Evolutionary conservation across 2,888 invertebrate species (phyloP).

Genomic region (Eupelmus urozonus): DNA sequence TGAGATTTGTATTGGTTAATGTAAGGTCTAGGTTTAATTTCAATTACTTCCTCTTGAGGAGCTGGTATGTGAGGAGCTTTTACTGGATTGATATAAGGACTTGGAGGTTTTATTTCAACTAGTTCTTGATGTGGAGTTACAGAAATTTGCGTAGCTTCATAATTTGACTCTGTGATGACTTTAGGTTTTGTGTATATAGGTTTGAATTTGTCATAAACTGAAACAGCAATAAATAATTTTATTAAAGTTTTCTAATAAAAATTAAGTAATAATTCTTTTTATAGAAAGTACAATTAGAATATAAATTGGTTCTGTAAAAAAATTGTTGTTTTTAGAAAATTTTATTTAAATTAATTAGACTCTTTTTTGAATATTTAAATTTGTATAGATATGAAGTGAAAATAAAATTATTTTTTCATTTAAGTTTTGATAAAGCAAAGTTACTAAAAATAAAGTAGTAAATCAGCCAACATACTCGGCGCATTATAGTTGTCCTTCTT

Average conservation of each 20-base stretch:
- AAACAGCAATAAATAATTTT: not conserved
- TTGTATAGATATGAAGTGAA: no score
- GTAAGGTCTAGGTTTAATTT: slow-evolving; percentile 40
- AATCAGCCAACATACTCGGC: no score
- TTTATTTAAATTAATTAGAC: no score
- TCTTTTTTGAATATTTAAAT: no score
- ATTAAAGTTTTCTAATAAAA: no score
- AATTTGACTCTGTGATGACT: slow-evolving; percentile 71
- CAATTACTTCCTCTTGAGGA: slow-evolving; percentile 22
- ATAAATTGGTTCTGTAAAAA: no score
- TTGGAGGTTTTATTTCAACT: slow-evolving; percentile 11
- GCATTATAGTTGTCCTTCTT: slow-evolving; percentile 75
- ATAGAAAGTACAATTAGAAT: no score
- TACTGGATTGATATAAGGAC: slow-evolving; percentile 14
- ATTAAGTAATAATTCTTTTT: no score
- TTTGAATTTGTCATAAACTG: slow-evolving; percentile 59
- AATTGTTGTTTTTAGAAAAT: no score
- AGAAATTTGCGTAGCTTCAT: slow-evolving; percentile 69
- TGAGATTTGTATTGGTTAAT: slow-evolving; percentile 1
- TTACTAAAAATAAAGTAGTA: no score
- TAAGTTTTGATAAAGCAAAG: no score
- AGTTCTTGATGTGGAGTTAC: slow-evolving; percentile 57
- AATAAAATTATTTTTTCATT: no score
- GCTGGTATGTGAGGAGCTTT: slow-evolving; percentile 16
- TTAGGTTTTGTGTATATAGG: slow-evolving; percentile 65